Base-by-base conservation (phyloP, 2,888 invertebrate species). In the Omphaloscelis lunosa region DNA sequence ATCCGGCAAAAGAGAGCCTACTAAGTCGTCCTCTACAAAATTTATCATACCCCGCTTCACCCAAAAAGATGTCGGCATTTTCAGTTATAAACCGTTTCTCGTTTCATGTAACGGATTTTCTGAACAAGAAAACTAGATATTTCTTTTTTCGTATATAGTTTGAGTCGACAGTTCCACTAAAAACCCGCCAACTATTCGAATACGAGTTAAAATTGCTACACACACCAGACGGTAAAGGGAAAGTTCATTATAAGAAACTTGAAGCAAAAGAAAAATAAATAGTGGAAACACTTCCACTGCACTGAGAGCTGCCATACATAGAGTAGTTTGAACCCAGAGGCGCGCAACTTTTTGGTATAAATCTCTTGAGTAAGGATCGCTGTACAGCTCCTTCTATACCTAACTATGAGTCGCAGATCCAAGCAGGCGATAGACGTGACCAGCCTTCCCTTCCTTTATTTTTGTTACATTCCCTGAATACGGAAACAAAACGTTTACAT, bases 211-310 rank as follows among this genome's bases (percentile, higher is more conserved):
- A 83, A 83, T 84, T 66, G 77, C 79, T 71, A 73, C 72, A 85
- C 29, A 69, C 67, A 80, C 77, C 76, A 69, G 76, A 66, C 82
- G 72, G 80, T 72, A 80, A 76, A 78, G 68, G 77, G 66, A 82
- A 90, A 91, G 88, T 91, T 91, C 89, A 90, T 91, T 91, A 91
- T 88, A 89, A 89, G 90, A 85, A 87, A 90, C 86, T 83, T 86
- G 82, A 45, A 79, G 83, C 67, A 82, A 86, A 89, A 89, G 86
- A 90, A 90, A 90, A 89, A 85, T 82, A 83, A 82, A 83, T 79
- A 85, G 71, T 81, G 72, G 79, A 75, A 86, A 82, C 83, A 84
- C 82, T 84, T 83, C 72, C 79, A 80, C 77, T 76, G 82, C 81
- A 62, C 76, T 74, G 76, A 83, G 87, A 82, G 71, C 79, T 67